Evolutionary conservation across 2,113 vertebrate genomes (phyloP), one percentile per base, ranked within the genome.

Genomic region (Xenus cinereus): DNA sequence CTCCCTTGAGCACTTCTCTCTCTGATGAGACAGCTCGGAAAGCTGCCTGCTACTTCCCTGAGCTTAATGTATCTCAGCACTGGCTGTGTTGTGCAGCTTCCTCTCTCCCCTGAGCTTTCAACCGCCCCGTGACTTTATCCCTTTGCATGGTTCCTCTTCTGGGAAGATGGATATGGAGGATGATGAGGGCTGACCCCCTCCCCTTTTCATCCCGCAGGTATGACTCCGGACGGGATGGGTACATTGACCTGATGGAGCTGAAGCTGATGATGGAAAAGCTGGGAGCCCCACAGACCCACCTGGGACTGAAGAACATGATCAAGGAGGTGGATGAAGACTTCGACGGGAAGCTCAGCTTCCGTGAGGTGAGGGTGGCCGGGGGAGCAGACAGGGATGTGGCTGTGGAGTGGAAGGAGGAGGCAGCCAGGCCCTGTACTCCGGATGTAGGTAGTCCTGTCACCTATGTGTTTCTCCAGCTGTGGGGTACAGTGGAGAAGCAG

Each of bases 251-350:
- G 73, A 98, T 98, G 98, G 98, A 98, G 84, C 87, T 98, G 94
- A 98, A 98, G 93, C 92, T 98, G 84, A 98, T 98, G 98, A 98
- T 98, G 98, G 98, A 98, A 74, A 98, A 98, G 80, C 96, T 98
- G 81, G 98, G 98, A 62, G 98, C 98, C 4, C 98, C 98, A 0
- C 98, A 98, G 91, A 98, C 98, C 26, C 98, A 98, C 68, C 87
- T 98, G 89, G 98, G 98, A 32, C 97, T 98, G 73, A 98, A 98
- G 91, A 98, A 97, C 77, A 98, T 98, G 98, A 98, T 98, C 94
- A 98, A 97, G 79, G 98, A 98, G 90, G 98, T 98, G 74, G 98
- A 98, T 63, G 98, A 98, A 94, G 98, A 98, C 91, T 98, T 98
- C 6, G 98, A 98, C 12, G 98, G 97, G 76, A 98, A 98, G 89